Evolutionary conservation across 1,140 invertebrate species (phyloP).

Genomic region (Hyphantria cunea): DNA sequence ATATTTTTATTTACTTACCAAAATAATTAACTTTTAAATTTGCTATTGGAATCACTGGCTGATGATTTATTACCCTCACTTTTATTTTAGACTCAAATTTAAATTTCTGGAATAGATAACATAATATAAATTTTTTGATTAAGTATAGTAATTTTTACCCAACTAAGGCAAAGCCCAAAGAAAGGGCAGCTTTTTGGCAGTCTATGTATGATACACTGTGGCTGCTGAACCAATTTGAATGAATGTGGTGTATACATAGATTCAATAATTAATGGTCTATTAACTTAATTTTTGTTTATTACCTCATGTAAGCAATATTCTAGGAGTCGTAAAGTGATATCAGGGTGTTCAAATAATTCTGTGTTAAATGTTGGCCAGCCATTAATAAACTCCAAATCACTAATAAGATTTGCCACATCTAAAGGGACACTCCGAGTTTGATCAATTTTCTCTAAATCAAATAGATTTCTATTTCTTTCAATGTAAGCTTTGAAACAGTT

Average conservation of each 20-base stretch:
- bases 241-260: too few relatives aligned
- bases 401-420: conserved; percentile 84
- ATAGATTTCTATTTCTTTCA: conserved; percentile 76
- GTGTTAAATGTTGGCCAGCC: conserved; percentile 84
- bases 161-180: too few relatives aligned
- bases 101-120: conserved; percentile 69
- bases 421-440: conserved; percentile 84
- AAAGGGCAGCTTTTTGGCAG: too few relatives aligned
- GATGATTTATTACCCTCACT: conserved; percentile 87
- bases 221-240: too few relatives aligned
- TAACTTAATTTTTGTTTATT: conserved; percentile 1
- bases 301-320: conserved; percentile 89
- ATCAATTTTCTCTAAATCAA: conserved; percentile 84
- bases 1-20: conserved; percentile 80
- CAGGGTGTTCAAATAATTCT: conserved; percentile 86
- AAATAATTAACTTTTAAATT: conserved; percentile 90
- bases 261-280: not conserved
- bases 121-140: not conserved
- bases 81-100: conserved; percentile 75
- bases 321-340: conserved; percentile 84
- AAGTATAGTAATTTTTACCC: not conserved
- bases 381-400: conserved; percentile 83
- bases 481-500: conserved; percentile 82
- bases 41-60: conserved; percentile 86
- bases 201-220: too few relatives aligned